Evolutionary conservation across 2,113 vertebrate genomes (phyloP), one percentile per base, ranked within the genome.

Genomic region (Dascyllus trimaculatus): DNA sequence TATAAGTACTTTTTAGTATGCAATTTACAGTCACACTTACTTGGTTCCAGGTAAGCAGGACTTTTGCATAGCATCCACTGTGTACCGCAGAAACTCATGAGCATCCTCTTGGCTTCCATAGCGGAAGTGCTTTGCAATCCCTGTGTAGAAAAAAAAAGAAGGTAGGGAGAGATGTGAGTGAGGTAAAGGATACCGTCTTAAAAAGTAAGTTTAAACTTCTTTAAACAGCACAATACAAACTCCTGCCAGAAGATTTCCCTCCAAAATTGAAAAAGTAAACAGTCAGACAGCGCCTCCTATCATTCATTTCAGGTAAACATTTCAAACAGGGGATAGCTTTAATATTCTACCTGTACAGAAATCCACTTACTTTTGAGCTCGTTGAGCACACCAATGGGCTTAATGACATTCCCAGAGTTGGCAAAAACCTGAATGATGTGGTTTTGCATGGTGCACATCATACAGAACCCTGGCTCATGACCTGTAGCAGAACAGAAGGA

Each of bases 381-480:
- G 75, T 96, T 97, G 82, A 98, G 96, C 79, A 99, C 96, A 56
- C 95, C 94, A 2, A 96, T 95, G 1, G 98, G 98, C 77, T 98
- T 99, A 69, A 99, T 96, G 75, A 97, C 96, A 46, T 96, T 96
- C 48, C 95, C 96, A 67, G 97, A 96, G 81, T 96, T 98, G 61
- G 95, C 96, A 73, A 98, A 95, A 40, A 96, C 97, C 87, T 97
- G 96, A 85, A 94, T 97, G 76, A 98, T 94, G 80, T 99, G 98
- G 62, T 97, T 95, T 86, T 99, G 97, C 98, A 99, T 97, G 0
- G 95, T 97, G 68, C 98, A 99, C 97, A 99, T 97, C 97, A 99
- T 99, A 88, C 98, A 99, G 87, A 99, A 99, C 0, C 96, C 97
- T 73, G 96, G 94, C 60, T 96, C 96, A 0, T 96, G 95, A 95